Percentiles rank a stretch among this genome's conserved stretches.
phyloP scores from a whole-genome alignment of 1,140 invertebrate species.

The Drosophila eugracilis region DNA sequence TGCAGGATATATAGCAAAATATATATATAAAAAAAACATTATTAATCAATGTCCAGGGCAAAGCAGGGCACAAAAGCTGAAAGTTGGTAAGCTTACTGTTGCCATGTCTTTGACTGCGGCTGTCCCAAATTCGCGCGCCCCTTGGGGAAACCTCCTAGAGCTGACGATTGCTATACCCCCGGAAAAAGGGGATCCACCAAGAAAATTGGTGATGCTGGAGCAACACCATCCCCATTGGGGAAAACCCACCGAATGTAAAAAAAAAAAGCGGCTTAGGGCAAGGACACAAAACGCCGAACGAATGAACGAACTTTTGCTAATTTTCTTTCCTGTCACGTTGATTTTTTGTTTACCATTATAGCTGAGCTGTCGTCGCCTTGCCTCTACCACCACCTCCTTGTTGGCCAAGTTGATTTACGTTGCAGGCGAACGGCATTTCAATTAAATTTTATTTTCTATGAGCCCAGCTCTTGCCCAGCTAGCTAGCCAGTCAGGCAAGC shows the following conservation, averaged over 20 bases:
- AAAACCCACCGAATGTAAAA: slow-evolving; percentile 53
- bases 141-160: slow-evolving; percentile 58
- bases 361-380: slow-evolving; percentile 72
- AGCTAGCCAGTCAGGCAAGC: too few relatives aligned
- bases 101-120: slow-evolving; percentile 47
- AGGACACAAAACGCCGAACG: slow-evolving; percentile 43
- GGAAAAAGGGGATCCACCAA: slow-evolving; percentile 4
- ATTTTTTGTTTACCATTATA: slow-evolving; percentile 83
- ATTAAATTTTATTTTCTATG: slow-evolving; percentile 83
- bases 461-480: slow-evolving; percentile 36
- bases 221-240: background rate
- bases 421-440: slow-evolving; percentile 76
- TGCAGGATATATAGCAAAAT: slow-evolving; percentile 42
- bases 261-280: slow-evolving; percentile 75
- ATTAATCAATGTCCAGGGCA: slow-evolving; percentile 78
- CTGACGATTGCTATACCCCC: slow-evolving; percentile 3
- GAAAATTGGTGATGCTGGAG: slow-evolving; percentile 12
- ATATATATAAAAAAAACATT: slow-evolving; percentile 80
- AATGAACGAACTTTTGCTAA: slow-evolving; percentile 78
- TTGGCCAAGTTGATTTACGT: slow-evolving; percentile 75
- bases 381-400: slow-evolving; percentile 10
- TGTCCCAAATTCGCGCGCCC: slow-evolving; percentile 72
- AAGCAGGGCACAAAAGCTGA: slow-evolving; percentile 23
- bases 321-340: slow-evolving; percentile 83
- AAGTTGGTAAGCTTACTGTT: slow-evolving; percentile 24